phyloP scores from a whole-genome alignment of 2,797 vertebrate genomes.

The Jordanella pulchra region DNA sequence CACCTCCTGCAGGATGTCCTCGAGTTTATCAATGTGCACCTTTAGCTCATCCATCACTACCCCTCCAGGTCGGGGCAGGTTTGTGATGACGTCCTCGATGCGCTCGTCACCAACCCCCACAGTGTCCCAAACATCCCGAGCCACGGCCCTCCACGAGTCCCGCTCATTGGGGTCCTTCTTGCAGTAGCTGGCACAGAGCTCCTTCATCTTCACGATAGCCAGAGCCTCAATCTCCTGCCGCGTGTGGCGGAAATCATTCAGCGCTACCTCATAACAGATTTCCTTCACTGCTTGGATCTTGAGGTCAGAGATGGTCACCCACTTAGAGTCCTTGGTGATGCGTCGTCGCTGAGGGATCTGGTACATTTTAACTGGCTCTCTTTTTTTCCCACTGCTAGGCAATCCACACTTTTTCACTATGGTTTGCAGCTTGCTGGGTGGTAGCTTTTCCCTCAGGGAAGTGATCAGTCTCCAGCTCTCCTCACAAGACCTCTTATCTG shows the following conservation, averaged over 20 bases:
- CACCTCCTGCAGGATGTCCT: conserved; percentile 97
- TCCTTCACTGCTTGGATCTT: conserved; percentile 99
- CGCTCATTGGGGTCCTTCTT: conserved; percentile 98
- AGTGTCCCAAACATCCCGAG: conserved; percentile 98
- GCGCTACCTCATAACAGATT: conserved; percentile 98
- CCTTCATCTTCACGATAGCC: conserved; percentile 99
- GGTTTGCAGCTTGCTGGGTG: conserved; percentile 98
- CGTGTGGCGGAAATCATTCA: conserved; percentile 97
- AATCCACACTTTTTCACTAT: conserved; percentile 99
- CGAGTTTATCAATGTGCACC: conserved; percentile 96
- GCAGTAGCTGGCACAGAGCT: conserved; percentile 92
- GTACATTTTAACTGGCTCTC: conserved; percentile 98
- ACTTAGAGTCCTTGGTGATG: conserved; percentile 97
- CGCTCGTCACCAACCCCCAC: conserved; percentile 96
- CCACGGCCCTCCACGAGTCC: conserved; percentile 96
- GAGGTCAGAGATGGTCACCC: conserved; percentile 98
- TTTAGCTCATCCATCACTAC: conserved; percentile 93
- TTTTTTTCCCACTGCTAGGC: conserved; percentile 97
- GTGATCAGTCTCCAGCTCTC: conserved; percentile 99
- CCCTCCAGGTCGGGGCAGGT: conserved; percentile 77
- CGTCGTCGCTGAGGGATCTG: conserved; percentile 95
- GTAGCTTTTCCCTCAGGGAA: conserved; percentile 99
- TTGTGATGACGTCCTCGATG: conserved; percentile 88
- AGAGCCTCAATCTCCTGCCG: conserved; percentile 98
- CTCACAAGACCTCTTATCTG: conserved; percentile 99